phyloP scores from a whole-genome alignment of 2,797 vertebrate genomes.

The Menidia menidia region DNA sequence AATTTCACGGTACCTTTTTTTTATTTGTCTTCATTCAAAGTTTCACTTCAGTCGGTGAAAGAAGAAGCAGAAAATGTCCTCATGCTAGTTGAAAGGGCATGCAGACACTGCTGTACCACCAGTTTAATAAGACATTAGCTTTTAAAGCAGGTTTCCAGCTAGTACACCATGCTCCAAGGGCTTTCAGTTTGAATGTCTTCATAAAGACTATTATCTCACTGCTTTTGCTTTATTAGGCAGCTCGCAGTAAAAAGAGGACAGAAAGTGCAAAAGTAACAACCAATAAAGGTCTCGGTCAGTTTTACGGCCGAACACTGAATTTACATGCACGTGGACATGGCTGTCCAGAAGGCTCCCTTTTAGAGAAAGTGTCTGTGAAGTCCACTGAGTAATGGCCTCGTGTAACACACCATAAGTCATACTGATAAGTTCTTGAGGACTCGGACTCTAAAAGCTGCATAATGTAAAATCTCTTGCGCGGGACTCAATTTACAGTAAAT shows the following conservation, averaged over 20 bases:
- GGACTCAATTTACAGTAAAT: conserved; percentile 45
- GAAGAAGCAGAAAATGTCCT: conserved; percentile 7
- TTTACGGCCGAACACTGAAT: conserved; percentile 30
- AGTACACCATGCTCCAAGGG: conserved; percentile 14
- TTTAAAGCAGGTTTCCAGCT: conserved; percentile 37
- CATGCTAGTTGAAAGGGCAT: conserved; percentile 21
- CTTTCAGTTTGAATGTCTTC: conserved; percentile 46
- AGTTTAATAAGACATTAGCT: conserved; percentile 14
- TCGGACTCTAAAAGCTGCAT: conserved; percentile 30
- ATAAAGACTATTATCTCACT: conserved; percentile 49
- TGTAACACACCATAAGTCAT: conserved; percentile 37
- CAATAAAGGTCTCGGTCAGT: conserved; percentile 33
- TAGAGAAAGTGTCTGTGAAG: conserved; percentile 8
- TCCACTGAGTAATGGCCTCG: conserved; percentile 4
- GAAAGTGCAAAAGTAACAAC: conserved; percentile 36
- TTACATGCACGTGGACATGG: conserved; percentile 5
- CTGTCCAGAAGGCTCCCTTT: conserved; percentile 13
- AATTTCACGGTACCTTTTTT: conserved; percentile 13
- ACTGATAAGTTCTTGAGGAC: conserved; percentile 37
- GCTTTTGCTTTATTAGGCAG: conserved; percentile 49
- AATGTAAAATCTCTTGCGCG: conserved; percentile 36
- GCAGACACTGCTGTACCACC: conserved; percentile 8
- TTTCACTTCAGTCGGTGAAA: conserved; percentile 14
- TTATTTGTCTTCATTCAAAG: background rate
- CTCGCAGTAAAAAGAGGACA: conserved; percentile 25